phyloP scores from a whole-genome alignment of 1,140 invertebrate species.

The Ceratina calcarata region DNA sequence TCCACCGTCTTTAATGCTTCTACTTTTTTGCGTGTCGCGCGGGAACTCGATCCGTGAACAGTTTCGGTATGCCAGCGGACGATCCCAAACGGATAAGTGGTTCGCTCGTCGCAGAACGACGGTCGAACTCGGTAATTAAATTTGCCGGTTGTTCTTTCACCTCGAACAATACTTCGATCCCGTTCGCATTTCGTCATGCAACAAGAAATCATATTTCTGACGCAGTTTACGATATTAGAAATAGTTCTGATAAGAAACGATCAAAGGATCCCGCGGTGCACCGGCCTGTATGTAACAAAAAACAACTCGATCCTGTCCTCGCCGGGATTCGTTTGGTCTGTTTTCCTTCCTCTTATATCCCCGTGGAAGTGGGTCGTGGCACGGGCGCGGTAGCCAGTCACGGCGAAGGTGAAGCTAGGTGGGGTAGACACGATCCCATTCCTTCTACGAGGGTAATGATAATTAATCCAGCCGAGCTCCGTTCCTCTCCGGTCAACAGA shows the following conservation, averaged over 20 bases:
- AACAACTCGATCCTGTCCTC: constrained; percentile 46
- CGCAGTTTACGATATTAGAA: too few species aligned
- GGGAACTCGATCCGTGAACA: neutral
- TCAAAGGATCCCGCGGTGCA: neutral
- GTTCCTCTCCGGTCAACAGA: constrained; percentile 56
- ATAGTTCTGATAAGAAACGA: too few species aligned
- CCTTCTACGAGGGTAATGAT: constrained; percentile 75
- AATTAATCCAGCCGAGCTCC: constrained; percentile 75
- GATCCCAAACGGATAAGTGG: constrained; percentile 2
- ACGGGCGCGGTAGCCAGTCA: constrained; percentile 76
- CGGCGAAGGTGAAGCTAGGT: constrained; percentile 69
- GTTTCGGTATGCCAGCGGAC: neutral
- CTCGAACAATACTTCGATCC: too few species aligned
- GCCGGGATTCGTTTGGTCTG: neutral
- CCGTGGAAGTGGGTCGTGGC: constrained; percentile 74
- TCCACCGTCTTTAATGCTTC: constrained; percentile 15
- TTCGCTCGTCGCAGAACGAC: too few species aligned
- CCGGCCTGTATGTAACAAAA: neutral
- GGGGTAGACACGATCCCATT: constrained; percentile 74
- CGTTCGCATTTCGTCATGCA: too few species aligned
- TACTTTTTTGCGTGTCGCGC: constrained; percentile 18
- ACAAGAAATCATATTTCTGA: too few species aligned
- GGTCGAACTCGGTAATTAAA: too few species aligned
- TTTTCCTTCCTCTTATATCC: constrained; percentile 64
- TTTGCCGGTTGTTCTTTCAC: too few species aligned